A percentile compares a stretch with the other conserved stretches of the same genome.
phyloP scores from a whole-genome alignment of 2,113 vertebrate species.

The Struthio camelus region DNA sequence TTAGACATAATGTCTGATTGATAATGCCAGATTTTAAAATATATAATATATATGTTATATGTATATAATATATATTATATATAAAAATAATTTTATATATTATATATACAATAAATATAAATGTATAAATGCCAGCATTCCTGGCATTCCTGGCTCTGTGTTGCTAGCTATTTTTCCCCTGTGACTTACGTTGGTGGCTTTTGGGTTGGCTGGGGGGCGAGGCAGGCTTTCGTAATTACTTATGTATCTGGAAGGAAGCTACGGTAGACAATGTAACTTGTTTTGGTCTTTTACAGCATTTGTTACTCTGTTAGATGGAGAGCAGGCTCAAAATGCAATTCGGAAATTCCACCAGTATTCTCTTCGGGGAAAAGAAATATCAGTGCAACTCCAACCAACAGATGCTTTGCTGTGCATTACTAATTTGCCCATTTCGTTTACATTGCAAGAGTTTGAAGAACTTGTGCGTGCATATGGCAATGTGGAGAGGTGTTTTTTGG shows the following conservation, averaged over 20 bases:
- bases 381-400: constrained; percentile 93
- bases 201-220: neutral
- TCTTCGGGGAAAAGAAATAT: constrained; percentile 89
- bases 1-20: rapidly evolving
- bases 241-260: neutral
- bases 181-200: neutral
- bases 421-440: constrained; percentile 88
- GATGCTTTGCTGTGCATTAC: constrained; percentile 95
- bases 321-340: constrained; percentile 95
- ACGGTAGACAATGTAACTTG: neutral
- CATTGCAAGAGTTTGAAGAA: constrained; percentile 89
- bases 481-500: constrained; percentile 95
- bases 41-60: too few relatives aligned
- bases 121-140: too few relatives aligned
- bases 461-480: constrained; percentile 92
- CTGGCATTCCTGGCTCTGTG: neutral
- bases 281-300: constrained; percentile 82
- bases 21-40: neutral
- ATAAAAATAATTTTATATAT: too few relatives aligned
- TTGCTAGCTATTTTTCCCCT: neutral
- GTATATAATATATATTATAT: too few relatives aligned
- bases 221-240: too few relatives aligned
- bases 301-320: constrained; percentile 94
- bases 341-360: constrained; percentile 86
- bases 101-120: too few relatives aligned